These are phyloP conservation scores for Trinorchestia longiramus DNA, from an alignment of 1,140 invertebrate species.

Conservation along the genomic window DNA sequence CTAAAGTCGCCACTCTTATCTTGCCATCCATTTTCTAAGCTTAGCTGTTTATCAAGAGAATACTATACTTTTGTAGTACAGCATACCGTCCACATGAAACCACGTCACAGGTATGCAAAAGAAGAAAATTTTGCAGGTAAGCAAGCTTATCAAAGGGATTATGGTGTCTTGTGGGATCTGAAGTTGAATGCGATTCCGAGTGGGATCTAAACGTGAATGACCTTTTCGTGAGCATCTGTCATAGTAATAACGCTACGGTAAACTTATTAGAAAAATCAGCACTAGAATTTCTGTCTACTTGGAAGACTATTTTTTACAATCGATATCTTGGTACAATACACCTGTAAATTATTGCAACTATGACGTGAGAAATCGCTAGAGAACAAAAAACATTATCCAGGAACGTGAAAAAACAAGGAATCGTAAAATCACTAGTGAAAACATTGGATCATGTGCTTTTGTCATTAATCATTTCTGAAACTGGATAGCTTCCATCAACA, in stretches of 20 bases:
- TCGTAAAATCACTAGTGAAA: not conserved
- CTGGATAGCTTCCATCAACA: too few relatives aligned
- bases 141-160: not conserved
- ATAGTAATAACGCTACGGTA: not conserved
- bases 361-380: not conserved
- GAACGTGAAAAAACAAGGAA: not conserved
- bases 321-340: not conserved
- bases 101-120: not conserved
- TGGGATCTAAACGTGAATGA: not conserved
- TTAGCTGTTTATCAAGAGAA: not conserved
- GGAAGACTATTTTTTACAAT: not conserved
- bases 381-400: not conserved
- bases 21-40: not conserved
- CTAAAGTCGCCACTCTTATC: not conserved
- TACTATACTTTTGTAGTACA: not conserved
- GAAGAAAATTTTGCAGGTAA: not conserved
- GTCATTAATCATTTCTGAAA: too few relatives aligned
- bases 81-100: not conserved
- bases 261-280: not conserved
- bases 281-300: not conserved
- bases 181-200: not conserved
- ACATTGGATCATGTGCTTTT: too few relatives aligned
- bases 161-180: not conserved
- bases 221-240: not conserved
- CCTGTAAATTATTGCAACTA: not conserved